phyloP scores from a whole-genome alignment of 2,797 vertebrate species.

The Pseudomugil tenellus region DNA sequence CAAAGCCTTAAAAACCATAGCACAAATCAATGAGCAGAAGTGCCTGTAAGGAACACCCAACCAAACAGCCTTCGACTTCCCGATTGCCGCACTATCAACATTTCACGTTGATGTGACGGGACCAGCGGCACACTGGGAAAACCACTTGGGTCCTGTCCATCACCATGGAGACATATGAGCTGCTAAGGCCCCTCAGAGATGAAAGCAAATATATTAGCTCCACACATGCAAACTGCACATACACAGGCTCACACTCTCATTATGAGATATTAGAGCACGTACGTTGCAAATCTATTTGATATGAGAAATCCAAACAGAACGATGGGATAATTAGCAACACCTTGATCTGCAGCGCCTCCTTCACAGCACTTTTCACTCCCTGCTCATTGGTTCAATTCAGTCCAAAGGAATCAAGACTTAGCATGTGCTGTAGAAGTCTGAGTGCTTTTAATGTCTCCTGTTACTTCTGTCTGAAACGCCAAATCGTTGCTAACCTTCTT shows the following conservation, averaged over 20 bases:
- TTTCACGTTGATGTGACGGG: constrained; percentile 75
- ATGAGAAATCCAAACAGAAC: constrained; percentile 48
- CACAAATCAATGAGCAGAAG: constrained; percentile 79
- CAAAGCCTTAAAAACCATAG: constrained; percentile 79
- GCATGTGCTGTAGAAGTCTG: constrained; percentile 59
- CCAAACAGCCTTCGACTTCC: constrained; percentile 75
- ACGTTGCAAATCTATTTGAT: constrained; percentile 53
- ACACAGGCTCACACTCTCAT: constrained; percentile 4
- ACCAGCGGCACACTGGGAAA: constrained; percentile 56
- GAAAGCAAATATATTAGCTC: constrained; percentile 55
- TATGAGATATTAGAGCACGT: constrained; percentile 23
- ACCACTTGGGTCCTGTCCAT: constrained; percentile 70
- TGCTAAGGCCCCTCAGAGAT: constrained; percentile 49
- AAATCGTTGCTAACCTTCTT: constrained; percentile 80
- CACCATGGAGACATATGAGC: constrained; percentile 63
- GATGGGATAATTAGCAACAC: constrained; percentile 46
- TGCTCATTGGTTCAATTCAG: constrained; percentile 32
- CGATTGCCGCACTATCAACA: constrained; percentile 78
- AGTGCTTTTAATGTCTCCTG: constrained; percentile 78
- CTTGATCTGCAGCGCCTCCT: constrained; percentile 38
- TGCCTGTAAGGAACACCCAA: constrained; percentile 73
- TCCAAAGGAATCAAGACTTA: constrained; percentile 67
- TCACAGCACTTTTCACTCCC: constrained; percentile 22
- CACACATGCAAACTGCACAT: constrained; percentile 12
- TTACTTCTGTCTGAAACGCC: constrained; percentile 70